Conservation (phyloP, 2,113 vertebrate genomes). For the Tupaia tana region DNA sequence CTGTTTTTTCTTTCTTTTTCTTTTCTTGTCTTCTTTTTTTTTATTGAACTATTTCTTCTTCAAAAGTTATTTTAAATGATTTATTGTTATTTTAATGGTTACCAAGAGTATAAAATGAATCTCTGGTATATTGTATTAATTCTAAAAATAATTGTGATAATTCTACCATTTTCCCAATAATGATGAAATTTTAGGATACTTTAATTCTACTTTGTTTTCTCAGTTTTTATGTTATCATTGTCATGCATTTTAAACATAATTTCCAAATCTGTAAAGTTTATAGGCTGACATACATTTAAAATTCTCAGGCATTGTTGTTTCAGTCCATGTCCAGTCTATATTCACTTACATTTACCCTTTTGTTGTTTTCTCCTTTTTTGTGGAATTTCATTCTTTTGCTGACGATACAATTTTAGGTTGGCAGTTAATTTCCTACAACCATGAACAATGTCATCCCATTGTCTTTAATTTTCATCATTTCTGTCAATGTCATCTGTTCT, state of each 20-base stretch:
- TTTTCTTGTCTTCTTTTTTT: neutral
- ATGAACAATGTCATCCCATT: neutral
- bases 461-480: neutral
- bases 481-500: neutral
- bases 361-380: neutral
- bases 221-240: neutral
- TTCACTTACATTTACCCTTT: neutral
- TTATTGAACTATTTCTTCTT: neutral
- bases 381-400: neutral
- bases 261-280: too few species aligned
- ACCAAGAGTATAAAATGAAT: neutral
- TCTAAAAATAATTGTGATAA: neutral
- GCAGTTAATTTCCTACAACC: neutral
- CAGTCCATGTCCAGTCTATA: neutral
- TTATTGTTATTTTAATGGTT: neutral
- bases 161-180: neutral
- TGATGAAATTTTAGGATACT: conserved; percentile 30
- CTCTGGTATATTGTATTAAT: neutral
- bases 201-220: neutral
- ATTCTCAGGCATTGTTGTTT: neutral
- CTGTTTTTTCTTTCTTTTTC: neutral
- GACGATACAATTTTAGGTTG: neutral
- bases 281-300: neutral
- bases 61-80: neutral
- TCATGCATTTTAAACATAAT: neutral